A percentile compares a stretch with the other conserved stretches of the same genome.
phyloP scores from a whole-genome alignment of 2,797 vertebrate species.

The Novumbra hubbsi region DNA sequence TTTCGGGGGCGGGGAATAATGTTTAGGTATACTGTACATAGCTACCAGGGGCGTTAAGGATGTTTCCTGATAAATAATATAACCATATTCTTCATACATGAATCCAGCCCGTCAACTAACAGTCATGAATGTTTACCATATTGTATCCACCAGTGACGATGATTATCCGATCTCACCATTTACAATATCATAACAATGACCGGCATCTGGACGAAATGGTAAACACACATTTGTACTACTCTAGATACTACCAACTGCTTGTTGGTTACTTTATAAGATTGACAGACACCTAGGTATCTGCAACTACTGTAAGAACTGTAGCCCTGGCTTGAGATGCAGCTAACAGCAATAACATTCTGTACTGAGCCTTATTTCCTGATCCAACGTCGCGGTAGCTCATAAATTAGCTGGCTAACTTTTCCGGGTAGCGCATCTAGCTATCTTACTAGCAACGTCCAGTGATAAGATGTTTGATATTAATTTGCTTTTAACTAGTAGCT shows the following conservation, averaged over 20 bases:
- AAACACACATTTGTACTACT: not conserved
- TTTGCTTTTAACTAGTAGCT: not conserved
- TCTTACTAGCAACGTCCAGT: not conserved
- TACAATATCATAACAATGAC: not conserved
- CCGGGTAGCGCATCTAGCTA: not conserved
- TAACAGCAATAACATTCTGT: too few species aligned
- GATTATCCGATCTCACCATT: not conserved
- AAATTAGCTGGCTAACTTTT: constrained; percentile 30
- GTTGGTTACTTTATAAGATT: not conserved
- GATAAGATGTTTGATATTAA: not conserved
- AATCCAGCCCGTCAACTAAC: not conserved
- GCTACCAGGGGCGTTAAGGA: not conserved
- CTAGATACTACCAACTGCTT: not conserved
- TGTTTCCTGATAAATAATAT: constrained; percentile 5
- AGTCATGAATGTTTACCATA: not conserved
- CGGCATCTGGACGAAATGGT: not conserved
- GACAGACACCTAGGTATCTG: not conserved
- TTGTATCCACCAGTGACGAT: not conserved
- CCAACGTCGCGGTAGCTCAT: constrained; percentile 27
- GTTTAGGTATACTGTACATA: not conserved
- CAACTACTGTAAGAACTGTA: too few species aligned
- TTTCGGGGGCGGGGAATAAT: not conserved
- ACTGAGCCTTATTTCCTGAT: not conserved
- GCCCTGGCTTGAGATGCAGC: too few species aligned
- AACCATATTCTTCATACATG: not conserved